phyloP scores from a whole-genome alignment of 2,113 vertebrate species.

The Ptyas mucosa region DNA sequence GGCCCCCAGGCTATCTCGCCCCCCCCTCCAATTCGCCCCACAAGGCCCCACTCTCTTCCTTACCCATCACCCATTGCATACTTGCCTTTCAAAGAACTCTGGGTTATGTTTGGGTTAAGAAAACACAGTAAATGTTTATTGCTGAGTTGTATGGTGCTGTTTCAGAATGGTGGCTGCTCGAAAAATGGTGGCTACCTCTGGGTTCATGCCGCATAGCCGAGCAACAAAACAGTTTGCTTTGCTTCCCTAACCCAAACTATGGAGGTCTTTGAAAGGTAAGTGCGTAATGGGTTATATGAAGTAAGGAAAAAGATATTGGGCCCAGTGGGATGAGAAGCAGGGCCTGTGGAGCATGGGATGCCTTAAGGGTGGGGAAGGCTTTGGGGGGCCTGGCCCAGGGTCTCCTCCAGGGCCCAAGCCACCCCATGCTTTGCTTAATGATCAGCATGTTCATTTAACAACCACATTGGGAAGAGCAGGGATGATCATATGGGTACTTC shows the following conservation, averaged over 20 bases:
- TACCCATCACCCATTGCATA: not conserved
- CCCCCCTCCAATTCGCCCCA: too few species aligned
- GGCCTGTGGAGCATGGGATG: not conserved
- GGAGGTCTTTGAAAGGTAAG: not conserved
- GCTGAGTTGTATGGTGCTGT: not conserved
- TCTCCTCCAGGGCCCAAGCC: not conserved
- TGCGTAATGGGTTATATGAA: not conserved
- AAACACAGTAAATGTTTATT: not conserved
- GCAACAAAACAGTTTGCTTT: not conserved
- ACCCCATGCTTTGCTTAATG: not conserved
- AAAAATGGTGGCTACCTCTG: not conserved
- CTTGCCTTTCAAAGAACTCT: not conserved
- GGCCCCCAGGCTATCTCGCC: too few species aligned
- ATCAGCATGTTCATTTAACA: not conserved
- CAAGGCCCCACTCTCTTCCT: too few species aligned
- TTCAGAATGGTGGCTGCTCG: not conserved
- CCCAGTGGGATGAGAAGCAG: not conserved
- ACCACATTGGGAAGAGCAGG: not conserved
- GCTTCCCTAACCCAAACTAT: not conserved
- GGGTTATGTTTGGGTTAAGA: not conserved
- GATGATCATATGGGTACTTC: not conserved
- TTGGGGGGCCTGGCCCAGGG: not conserved
- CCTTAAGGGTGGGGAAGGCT: not conserved
- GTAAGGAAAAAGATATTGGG: not conserved
- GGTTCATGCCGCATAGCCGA: not conserved